Evolutionary conservation across 2,797 vertebrate species (phyloP).

Genomic region (Caiman crocodilus): DNA sequence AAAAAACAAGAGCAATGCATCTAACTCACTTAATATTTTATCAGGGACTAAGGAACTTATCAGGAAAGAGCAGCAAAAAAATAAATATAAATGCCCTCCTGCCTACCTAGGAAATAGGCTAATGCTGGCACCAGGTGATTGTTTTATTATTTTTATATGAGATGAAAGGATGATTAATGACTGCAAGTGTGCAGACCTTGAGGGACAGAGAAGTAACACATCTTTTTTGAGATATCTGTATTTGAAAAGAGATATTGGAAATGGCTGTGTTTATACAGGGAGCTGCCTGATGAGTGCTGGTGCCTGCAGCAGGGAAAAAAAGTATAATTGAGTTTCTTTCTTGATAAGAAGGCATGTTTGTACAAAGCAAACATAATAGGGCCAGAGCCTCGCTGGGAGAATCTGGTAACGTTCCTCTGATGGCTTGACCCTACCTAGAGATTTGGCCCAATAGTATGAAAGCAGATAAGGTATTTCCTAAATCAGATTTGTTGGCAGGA

Average conservation of each 20-base stretch:
- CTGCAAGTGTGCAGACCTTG: constrained; percentile 32
- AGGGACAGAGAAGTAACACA: constrained; percentile 39
- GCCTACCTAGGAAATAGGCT: too few species aligned
- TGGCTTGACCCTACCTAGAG: rapidly evolving
- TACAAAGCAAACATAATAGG: neutral
- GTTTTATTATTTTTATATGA: constrained; percentile 66
- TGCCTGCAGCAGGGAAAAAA: constrained; percentile 10
- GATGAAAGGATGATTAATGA: constrained; percentile 73
- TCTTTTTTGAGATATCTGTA: constrained; percentile 7
- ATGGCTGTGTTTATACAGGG: constrained; percentile 42
- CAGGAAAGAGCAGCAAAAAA: too few species aligned
- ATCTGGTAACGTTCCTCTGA: rapidly evolving
- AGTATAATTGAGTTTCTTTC: constrained; percentile 65
- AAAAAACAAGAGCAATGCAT: too few species aligned
- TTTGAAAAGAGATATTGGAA: constrained; percentile 15
- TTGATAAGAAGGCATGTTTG: constrained; percentile 33
- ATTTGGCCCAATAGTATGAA: rapidly evolving
- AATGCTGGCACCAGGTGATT: constrained; percentile 25
- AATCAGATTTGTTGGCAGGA: too few species aligned
- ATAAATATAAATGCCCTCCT: too few species aligned
- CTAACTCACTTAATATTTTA: too few species aligned
- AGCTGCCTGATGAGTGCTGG: constrained; percentile 49
- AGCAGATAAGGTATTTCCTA: too few species aligned
- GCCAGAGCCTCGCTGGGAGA: neutral
- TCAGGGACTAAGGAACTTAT: too few species aligned